These are phyloP conservation scores for Spondyliosoma cantharus DNA, from an alignment of 2,797 vertebrate genomes.

Conservation along the genomic window DNA sequence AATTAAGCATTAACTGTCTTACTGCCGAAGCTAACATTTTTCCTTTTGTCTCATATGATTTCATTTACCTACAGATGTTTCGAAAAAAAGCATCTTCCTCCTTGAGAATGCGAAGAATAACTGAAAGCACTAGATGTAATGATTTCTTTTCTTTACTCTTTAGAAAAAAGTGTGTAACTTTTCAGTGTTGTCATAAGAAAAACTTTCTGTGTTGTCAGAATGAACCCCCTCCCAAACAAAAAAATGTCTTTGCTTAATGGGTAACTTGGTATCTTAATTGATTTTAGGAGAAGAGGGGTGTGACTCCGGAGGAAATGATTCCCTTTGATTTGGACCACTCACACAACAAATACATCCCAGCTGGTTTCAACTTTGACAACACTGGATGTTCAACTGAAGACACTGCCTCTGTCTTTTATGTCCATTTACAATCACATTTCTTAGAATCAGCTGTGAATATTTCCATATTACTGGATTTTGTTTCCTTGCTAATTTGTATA, in stretches of 20 bases:
- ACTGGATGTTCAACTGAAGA: conserved; percentile 68
- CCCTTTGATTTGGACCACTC: conserved; percentile 21
- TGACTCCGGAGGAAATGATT: background rate
- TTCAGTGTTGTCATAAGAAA: conserved; percentile 74
- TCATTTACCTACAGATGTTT: conserved; percentile 85
- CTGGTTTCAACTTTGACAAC: conserved; percentile 73
- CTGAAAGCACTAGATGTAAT: conserved; percentile 86
- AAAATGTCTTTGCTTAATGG: background rate
- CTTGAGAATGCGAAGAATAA: conserved; percentile 87
- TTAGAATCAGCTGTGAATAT: conserved; percentile 1
- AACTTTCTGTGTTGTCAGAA: too few relatives aligned
- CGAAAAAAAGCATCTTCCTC: conserved; percentile 87
- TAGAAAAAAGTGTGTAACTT: conserved; percentile 65
- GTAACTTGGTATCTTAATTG: conserved; percentile 2
- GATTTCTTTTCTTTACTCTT: conserved; percentile 71
- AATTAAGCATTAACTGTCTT: conserved; percentile 25
- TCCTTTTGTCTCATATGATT: conserved; percentile 67
- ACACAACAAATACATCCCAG: background rate
- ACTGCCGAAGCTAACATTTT: conserved; percentile 49
- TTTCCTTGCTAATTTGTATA: conserved; percentile 7
- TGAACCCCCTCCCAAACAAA: background rate
- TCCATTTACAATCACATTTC: conserved; percentile 18
- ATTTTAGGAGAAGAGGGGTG: background rate
- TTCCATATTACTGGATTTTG: conserved; percentile 10
- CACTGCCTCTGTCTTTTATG: conserved; percentile 47